phyloP scores from a whole-genome alignment of 2,797 vertebrate genomes.

The Diplodus puntazzo region DNA sequence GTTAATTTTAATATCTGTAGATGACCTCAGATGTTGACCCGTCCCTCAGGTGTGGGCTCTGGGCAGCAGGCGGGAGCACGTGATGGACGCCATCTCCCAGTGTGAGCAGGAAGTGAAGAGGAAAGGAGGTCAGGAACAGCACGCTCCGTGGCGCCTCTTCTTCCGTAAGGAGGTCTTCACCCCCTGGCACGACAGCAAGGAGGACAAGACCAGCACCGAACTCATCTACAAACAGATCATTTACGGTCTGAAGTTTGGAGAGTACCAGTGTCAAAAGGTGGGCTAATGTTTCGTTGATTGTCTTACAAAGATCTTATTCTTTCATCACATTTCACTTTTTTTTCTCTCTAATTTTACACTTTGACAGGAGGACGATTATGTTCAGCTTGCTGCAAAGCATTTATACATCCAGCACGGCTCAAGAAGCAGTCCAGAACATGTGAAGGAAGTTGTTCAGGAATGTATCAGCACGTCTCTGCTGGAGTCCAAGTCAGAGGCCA shows the following conservation, averaged over 20 bases:
- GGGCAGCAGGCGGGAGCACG: slow-evolving; percentile 89
- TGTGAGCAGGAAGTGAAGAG: slow-evolving; percentile 94
- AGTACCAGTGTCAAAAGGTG: slow-evolving; percentile 94
- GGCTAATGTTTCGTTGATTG: neutral
- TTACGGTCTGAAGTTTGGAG: slow-evolving; percentile 90
- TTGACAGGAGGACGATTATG: slow-evolving; percentile 90
- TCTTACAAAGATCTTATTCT: neutral
- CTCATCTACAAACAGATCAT: slow-evolving; percentile 95
- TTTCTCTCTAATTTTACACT: neutral
- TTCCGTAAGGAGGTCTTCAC: slow-evolving; percentile 97
- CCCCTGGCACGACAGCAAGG: slow-evolving; percentile 92
- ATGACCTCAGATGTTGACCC: neutral
- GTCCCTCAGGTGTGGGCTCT: slow-evolving; percentile 91
- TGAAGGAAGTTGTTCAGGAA: slow-evolving; percentile 87
- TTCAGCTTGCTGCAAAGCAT: slow-evolving; percentile 89
- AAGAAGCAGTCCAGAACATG: slow-evolving; percentile 74
- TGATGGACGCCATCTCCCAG: slow-evolving; percentile 95
- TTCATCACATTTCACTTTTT: neutral
- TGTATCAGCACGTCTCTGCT: slow-evolving; percentile 88
- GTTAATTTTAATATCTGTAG: neutral
- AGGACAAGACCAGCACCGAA: slow-evolving; percentile 91
- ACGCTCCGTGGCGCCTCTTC: slow-evolving; percentile 93
- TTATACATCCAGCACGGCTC: slow-evolving; percentile 89
- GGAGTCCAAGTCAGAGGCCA: slow-evolving; percentile 88
- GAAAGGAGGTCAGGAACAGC: slow-evolving; percentile 89